Conservation (phyloP, 2,888 invertebrate genomes). For the Pasiphila rectangulata region DNA sequence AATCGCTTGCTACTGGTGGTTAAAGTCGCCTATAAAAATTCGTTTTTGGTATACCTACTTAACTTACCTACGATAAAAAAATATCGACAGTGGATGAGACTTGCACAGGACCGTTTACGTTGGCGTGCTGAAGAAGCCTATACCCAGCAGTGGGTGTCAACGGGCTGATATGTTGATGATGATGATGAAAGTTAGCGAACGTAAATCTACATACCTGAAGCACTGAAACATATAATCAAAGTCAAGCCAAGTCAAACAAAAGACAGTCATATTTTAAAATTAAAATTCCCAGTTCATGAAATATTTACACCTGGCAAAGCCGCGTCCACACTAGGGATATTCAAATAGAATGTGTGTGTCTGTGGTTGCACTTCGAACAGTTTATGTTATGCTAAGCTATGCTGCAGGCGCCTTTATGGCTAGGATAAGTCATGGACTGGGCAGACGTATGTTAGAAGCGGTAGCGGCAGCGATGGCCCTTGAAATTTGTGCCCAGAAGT, state of each 20-base stretch:
- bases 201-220: too few species aligned
- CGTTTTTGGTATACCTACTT: too few species aligned
- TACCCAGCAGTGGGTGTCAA: too few species aligned
- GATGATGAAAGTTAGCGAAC: too few species aligned
- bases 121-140: too few species aligned
- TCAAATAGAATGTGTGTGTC: slow-evolving; percentile 47
- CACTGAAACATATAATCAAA: background rate
- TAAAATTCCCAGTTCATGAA: slow-evolving; percentile 66
- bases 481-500: slow-evolving; percentile 1
- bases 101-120: too few species aligned
- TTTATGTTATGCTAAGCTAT: slow-evolving; percentile 61
- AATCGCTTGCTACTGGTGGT: too few species aligned
- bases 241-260: slow-evolving; percentile 11
- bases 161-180: too few species aligned
- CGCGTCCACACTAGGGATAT: slow-evolving; percentile 50
- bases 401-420: slow-evolving; percentile 42
- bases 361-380: slow-evolving; percentile 45
- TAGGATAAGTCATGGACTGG: slow-evolving; percentile 27
- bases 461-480: slow-evolving; percentile 29
- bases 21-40: too few species aligned
- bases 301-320: slow-evolving; percentile 62
- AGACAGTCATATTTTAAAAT: slow-evolving; percentile 52
- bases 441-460: slow-evolving; percentile 7
- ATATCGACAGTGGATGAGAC: too few species aligned
- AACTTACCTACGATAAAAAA: too few species aligned